These are phyloP conservation scores for Onchidella celtica DNA, from an alignment of 2,888 invertebrate genomes.

Conservation along the genomic window DNA sequence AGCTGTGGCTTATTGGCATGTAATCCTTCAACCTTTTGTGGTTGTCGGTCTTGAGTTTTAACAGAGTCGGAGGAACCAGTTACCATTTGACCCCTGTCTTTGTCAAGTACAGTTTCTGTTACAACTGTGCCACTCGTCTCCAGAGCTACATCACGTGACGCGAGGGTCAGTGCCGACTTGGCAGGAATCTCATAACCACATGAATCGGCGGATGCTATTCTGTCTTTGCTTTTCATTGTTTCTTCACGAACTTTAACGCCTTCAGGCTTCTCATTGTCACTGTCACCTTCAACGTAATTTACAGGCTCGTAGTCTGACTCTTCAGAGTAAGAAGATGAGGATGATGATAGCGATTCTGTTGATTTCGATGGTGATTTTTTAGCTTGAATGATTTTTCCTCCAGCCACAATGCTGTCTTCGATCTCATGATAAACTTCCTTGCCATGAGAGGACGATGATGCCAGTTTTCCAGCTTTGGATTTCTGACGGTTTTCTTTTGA, in stretches of 20 bases:
- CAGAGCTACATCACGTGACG: not conserved
- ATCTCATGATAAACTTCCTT: constrained; percentile 27
- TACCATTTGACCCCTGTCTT: too few species aligned
- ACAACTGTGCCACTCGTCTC: not conserved
- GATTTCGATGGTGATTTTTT: not conserved
- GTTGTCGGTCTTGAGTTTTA: not conserved
- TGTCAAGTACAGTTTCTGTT: not conserved
- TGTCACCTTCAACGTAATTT: not conserved
- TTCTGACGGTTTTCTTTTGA: too few species aligned
- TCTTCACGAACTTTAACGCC: not conserved
- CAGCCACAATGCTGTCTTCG: too few species aligned
- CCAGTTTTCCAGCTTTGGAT: too few species aligned
- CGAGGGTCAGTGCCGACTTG: not conserved
- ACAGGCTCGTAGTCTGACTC: constrained; percentile 33
- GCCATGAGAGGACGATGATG: not conserved
- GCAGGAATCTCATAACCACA: constrained; percentile 35
- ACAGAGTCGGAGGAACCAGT: not conserved
- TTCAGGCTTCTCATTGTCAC: not conserved
- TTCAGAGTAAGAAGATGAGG: not conserved
- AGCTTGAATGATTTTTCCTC: too few species aligned
- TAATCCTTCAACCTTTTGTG: not conserved
- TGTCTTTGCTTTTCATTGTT: not conserved
- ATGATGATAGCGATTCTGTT: not conserved
- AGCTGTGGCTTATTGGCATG: not conserved
- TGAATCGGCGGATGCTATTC: constrained; percentile 5